Base-by-base conservation (phyloP, 2,888 invertebrate species). In the Euzophera pinguis region DNA sequence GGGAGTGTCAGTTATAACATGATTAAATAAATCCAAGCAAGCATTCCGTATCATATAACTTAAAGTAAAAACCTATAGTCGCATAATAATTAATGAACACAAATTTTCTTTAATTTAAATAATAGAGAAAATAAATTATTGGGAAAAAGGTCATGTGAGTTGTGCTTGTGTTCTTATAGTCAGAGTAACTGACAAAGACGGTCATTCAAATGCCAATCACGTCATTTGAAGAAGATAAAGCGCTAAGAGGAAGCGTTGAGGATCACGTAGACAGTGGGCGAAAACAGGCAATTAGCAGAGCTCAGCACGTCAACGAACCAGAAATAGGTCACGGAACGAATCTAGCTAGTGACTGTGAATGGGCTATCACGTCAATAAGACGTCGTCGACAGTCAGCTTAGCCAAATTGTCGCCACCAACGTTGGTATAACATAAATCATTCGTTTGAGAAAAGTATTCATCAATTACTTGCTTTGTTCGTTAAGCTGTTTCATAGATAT, bases 1-100 rank as follows among this genome's bases (percentile, higher is more conserved):
- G 68, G 81, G 78, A 75, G 76, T 84, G 82, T 86, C 75, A 81
- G 84, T 84, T 71, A 74, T 66, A 68, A 74, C 66, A 61, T 60
- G 73, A 67, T 68, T 72, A 73, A 73, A 37, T 43, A 43, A 14
- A 14, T 75, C 70, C 78, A 89, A 86, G 86, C 89, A 87, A 86
- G 85, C 88, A 81, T 75, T 75, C 73, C 67, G 65, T 69, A 72
- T 55, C 53, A 58, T 48, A 60, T 13, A 14, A 14, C 37, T 38
- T n/a, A n/a, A n/a, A n/a, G n/a, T n/a, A 3, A 22, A 22, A 22
- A 22, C 5, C 22, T 22, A 5, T 22, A 22, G 22, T 22, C 22
- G 5, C 5, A 2, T 22, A 22, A 3, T 22, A 22, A 3, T 5
- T 22, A 22, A 22, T 2, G 5, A 22, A 22, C 22, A 22, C 22